These are phyloP conservation scores for Brachirus orientalis DNA, from an alignment of 2,113 vertebrate genomes.

Conservation along the genomic window DNA sequence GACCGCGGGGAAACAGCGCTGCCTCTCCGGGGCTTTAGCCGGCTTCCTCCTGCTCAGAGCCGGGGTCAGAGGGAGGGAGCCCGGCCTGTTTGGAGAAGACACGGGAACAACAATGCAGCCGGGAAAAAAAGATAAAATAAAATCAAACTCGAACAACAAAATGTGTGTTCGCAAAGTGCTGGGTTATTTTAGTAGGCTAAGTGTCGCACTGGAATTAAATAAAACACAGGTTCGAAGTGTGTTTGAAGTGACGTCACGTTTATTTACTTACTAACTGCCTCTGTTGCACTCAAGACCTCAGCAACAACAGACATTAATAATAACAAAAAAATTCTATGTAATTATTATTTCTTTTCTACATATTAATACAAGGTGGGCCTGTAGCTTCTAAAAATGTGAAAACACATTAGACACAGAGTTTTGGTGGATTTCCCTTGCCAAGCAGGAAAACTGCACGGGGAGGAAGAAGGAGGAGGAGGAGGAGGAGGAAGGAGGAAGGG, in stretches of 20 bases:
- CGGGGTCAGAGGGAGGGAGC: conserved; percentile 29
- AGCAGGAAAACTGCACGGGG: not conserved
- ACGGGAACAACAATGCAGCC: not conserved
- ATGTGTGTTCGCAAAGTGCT: too few relatives aligned
- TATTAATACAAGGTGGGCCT: not conserved
- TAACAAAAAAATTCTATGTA: too few relatives aligned
- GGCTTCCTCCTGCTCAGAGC: conserved; percentile 15
- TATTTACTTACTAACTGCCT: not conserved
- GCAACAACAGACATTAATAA: not conserved
- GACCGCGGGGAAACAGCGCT: conserved; percentile 38
- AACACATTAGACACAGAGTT: too few relatives aligned
- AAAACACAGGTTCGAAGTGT: too few relatives aligned
- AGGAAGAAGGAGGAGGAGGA: not conserved
- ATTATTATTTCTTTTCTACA: not conserved
- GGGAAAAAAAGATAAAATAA: not conserved
- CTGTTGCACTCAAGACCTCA: not conserved
- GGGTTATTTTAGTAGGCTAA: too few relatives aligned
- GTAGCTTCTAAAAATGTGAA: too few relatives aligned
- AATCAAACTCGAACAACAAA: too few relatives aligned
- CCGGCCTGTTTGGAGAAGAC: conserved; percentile 10
- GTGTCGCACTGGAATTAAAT: too few relatives aligned
- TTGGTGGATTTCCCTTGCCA: conserved; percentile 28
- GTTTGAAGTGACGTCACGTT: too few relatives aligned
- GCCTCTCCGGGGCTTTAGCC: conserved; percentile 34
- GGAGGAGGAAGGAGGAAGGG: conserved; percentile 34